These are phyloP conservation scores for Uria lomvia DNA, from an alignment of 2,113 vertebrate genomes.

Conservation along the genomic window DNA sequence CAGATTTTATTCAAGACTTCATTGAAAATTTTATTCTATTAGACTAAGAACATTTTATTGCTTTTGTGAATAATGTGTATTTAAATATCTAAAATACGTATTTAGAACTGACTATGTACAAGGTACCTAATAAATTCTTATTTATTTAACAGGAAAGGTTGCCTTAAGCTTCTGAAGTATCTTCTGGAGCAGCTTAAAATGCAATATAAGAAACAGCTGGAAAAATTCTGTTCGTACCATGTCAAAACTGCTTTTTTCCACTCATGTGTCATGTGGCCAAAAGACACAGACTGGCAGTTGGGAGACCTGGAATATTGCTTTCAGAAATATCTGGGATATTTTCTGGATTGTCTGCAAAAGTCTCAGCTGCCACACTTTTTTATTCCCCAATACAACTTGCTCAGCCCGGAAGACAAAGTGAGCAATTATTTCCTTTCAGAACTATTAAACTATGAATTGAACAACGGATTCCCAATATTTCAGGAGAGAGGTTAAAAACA, in stretches of 20 bases:
- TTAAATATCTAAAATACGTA: not conserved
- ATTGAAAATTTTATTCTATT: not conserved
- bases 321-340: conserved; percentile 64
- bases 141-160: conserved; percentile 77
- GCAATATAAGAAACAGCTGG: conserved; percentile 51
- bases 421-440: conserved; percentile 52
- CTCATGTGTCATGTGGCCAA: conserved; percentile 56
- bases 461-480: conserved; percentile 78
- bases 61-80: not conserved
- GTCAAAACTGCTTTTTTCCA: conserved; percentile 84
- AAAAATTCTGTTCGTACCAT: conserved; percentile 82
- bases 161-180: conserved; percentile 86
- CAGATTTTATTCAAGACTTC: not conserved
- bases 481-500: not conserved
- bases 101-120: not conserved
- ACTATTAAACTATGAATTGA: conserved; percentile 64
- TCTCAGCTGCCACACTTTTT: conserved; percentile 79
- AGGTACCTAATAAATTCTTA: not conserved
- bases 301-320: conserved; percentile 73
- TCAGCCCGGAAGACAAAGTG: conserved; percentile 25
- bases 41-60: not conserved
- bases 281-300: conserved; percentile 71
- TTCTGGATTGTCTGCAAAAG: conserved; percentile 63
- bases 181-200: conserved; percentile 79
- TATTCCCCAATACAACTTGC: conserved; percentile 80